Evolutionary conservation across 2,113 vertebrate genomes (phyloP).

Genomic region (Oreamnos americanus): DNA sequence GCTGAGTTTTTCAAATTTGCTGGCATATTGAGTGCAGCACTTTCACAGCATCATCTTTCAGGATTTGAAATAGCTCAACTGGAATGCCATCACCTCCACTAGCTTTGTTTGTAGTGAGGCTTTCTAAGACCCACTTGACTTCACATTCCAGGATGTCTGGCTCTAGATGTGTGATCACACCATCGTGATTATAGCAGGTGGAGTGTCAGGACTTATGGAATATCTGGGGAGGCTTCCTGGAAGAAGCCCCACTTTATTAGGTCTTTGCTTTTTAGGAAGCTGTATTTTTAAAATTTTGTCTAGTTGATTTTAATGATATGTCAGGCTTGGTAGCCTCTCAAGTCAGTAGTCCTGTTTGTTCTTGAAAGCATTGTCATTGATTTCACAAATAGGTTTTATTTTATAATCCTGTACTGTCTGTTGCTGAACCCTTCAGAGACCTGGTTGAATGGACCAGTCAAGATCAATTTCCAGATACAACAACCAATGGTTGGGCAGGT

Average conservation of each 20-base stretch:
- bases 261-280: background rate
- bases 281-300: background rate
- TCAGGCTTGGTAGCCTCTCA: background rate
- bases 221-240: background rate
- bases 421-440: background rate
- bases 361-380: background rate
- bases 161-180: too few relatives aligned
- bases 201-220: background rate
- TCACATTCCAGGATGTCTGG: too few relatives aligned
- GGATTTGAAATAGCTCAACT: too few relatives aligned
- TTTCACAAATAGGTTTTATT: background rate
- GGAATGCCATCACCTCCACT: too few relatives aligned
- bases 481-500: background rate
- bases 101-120: too few relatives aligned
- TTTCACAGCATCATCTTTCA: too few relatives aligned
- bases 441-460: background rate
- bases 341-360: background rate
- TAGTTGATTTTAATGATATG: background rate
- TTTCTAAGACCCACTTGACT: too few relatives aligned
- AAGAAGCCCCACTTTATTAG: background rate
- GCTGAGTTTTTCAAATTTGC: too few relatives aligned
- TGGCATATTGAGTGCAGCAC: too few relatives aligned
- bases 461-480: background rate
- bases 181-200: background rate
- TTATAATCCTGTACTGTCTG: background rate